Evolutionary conservation across 53 echinoderm and acorn worm species (phyloP).

Genomic region (Zoroaster sp.): DNA sequence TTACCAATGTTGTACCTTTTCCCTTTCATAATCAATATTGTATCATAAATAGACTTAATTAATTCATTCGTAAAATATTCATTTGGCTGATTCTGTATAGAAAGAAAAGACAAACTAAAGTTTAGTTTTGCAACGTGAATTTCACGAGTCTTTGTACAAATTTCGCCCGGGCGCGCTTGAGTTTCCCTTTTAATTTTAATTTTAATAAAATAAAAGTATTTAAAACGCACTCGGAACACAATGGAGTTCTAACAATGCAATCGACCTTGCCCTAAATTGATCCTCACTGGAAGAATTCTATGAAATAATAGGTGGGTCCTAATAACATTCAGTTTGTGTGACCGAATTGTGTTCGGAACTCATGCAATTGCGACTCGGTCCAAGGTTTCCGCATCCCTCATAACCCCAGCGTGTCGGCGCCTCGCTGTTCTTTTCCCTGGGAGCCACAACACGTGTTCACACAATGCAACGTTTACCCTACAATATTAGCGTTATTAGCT

Average conservation of each 20-base stretch:
- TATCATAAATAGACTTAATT: too few species aligned
- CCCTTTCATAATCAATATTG: too few species aligned
- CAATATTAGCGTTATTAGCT: not conserved
- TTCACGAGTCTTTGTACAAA: too few species aligned
- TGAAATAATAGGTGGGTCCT: not conserved
- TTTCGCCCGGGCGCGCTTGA: too few species aligned
- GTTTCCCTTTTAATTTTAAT: too few species aligned
- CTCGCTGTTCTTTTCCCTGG: not conserved
- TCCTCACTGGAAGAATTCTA: not conserved
- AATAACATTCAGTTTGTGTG: slow-evolving; percentile 29
- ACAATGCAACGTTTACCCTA: slow-evolving; percentile 35
- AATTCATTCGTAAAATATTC: too few species aligned
- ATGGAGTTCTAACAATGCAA: not conserved
- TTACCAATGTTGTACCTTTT: too few species aligned
- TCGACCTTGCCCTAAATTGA: not conserved
- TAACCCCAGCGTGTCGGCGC: not conserved
- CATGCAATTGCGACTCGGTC: not conserved
- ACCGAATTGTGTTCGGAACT: not conserved
- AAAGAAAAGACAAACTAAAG: too few species aligned
- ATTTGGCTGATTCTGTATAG: too few species aligned
- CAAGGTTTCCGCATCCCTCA: not conserved
- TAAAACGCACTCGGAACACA: not conserved
- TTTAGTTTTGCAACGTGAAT: too few species aligned
- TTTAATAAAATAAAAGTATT: not conserved
- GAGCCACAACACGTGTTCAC: slow-evolving; percentile 39